These are phyloP conservation scores for Unio pictorum DNA, from an alignment of 2,888 invertebrate species.

Conservation along the genomic window DNA sequence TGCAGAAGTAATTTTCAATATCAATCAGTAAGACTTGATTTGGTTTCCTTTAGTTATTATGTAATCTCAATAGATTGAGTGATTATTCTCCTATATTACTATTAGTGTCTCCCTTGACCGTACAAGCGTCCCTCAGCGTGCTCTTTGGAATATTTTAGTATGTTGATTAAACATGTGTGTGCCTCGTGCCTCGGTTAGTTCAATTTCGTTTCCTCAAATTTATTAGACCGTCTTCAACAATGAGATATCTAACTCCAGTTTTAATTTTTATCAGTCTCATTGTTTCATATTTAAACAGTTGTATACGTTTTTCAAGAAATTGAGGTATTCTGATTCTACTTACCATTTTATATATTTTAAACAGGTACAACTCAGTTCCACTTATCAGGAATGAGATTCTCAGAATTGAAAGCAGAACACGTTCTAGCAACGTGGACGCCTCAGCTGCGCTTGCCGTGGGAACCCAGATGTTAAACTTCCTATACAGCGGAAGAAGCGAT, in stretches of 20 bases:
- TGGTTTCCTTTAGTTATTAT: background rate
- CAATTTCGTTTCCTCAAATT: too few relatives aligned
- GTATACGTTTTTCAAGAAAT: background rate
- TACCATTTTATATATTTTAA: background rate
- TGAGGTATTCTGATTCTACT: background rate
- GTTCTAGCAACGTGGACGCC: conserved; percentile 23
- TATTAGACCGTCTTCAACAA: too few relatives aligned
- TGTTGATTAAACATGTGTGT: too few relatives aligned
- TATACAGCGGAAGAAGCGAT: conserved; percentile 34
- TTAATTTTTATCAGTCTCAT: too few relatives aligned
- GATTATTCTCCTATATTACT: too few relatives aligned
- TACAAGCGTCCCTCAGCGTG: too few relatives aligned
- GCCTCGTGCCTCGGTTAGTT: too few relatives aligned
- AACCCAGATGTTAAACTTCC: conserved; percentile 31
- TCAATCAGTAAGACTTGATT: conserved; percentile 30
- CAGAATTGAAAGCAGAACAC: conserved; percentile 6
- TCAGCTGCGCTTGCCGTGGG: conserved; percentile 29
- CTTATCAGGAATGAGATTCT: conserved; percentile 26
- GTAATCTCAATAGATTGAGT: background rate
- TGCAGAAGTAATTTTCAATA: conserved; percentile 28
- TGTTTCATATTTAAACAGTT: too few relatives aligned
- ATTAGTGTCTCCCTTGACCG: too few relatives aligned
- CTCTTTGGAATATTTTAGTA: too few relatives aligned
- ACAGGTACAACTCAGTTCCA: conserved; percentile 20
- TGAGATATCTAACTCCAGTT: too few relatives aligned